These are phyloP conservation scores for Cherax quadricarinatus DNA, from an alignment of 1,140 invertebrate species.

Conservation along the genomic window DNA sequence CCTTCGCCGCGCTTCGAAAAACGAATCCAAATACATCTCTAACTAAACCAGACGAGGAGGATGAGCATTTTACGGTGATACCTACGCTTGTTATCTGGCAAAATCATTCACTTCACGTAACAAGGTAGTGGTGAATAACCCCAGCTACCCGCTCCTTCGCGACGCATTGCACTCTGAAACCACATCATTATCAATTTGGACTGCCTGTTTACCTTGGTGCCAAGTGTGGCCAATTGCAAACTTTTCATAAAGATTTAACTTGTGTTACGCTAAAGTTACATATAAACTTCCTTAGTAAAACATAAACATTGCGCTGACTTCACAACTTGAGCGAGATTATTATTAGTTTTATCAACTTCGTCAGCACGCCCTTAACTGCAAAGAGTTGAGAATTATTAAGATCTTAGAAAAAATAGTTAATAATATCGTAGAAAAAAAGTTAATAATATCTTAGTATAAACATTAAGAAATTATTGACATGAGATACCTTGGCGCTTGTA, in stretches of 20 bases:
- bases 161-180: constrained; percentile 62
- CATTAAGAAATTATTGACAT: too few relatives aligned
- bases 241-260: constrained; percentile 32
- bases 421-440: too few relatives aligned
- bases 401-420: too few relatives aligned
- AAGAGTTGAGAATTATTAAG: too few relatives aligned
- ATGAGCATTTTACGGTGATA: constrained; percentile 70
- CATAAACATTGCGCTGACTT: background rate
- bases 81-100: constrained; percentile 70
- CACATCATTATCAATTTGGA: constrained; percentile 63
- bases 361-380: too few relatives aligned
- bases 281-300: too few relatives aligned
- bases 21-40: constrained; percentile 69
- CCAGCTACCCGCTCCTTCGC: background rate
- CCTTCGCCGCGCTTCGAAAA: constrained; percentile 52
- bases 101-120: constrained; percentile 68
- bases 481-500: too few relatives aligned
- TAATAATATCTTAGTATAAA: too few relatives aligned
- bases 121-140: constrained; percentile 63
- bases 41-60: constrained; percentile 68
- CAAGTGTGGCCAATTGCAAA: constrained; percentile 42
- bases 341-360: too few relatives aligned
- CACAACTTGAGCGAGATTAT: too few relatives aligned
- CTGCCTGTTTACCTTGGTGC: constrained; percentile 48
- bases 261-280: background rate